Conservation (phyloP, 2,113 vertebrate genomes). For the Motacilla tschutschensis region DNA sequence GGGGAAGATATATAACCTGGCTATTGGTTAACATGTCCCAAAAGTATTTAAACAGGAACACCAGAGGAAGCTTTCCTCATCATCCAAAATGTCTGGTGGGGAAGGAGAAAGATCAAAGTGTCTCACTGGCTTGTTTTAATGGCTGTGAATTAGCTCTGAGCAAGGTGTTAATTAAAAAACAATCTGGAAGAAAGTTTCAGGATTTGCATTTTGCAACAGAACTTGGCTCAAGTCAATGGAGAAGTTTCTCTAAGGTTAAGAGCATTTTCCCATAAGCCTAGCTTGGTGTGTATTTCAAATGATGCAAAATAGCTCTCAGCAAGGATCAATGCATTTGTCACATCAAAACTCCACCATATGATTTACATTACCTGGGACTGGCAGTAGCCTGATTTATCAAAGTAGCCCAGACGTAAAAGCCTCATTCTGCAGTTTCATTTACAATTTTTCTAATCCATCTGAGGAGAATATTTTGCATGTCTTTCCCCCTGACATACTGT, state of each 20-base stretch:
- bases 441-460: neutral
- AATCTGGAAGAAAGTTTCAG: conserved; percentile 24
- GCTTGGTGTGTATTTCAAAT: neutral
- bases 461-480: neutral
- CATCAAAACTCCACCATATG: conserved; percentile 21
- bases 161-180: conserved; percentile 61
- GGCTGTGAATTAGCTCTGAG: conserved; percentile 47
- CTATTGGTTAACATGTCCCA: neutral
- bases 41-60: neutral
- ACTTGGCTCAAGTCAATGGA: neutral
- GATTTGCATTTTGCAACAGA: conserved; percentile 30
- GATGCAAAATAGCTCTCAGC: conserved; percentile 35
- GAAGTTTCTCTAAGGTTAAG: conserved; percentile 1
- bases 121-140: neutral
- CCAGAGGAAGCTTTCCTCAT: neutral
- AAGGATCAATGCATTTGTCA: conserved; percentile 53
- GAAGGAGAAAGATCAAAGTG: conserved; percentile 28
- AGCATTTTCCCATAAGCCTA: neutral
- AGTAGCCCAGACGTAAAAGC: neutral
- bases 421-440: neutral
- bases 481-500: neutral
- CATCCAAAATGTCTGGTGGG: neutral
- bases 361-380: conserved; percentile 9
- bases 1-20: neutral
- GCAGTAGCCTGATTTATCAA: neutral